phyloP scores from a whole-genome alignment of 2,113 vertebrate genomes.

The Toxotes chatareus region DNA sequence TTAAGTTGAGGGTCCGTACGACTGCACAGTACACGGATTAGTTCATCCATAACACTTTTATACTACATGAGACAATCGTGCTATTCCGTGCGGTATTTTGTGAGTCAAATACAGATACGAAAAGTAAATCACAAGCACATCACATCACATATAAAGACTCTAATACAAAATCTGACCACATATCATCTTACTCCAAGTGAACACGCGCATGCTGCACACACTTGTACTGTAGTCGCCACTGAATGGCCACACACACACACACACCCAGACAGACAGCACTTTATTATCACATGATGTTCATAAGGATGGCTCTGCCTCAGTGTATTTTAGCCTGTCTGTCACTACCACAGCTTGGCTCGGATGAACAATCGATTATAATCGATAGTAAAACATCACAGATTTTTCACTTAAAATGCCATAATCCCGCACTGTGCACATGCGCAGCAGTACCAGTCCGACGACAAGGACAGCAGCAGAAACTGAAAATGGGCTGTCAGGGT shows the following conservation, averaged over 20 bases:
- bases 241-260: constrained; percentile 35
- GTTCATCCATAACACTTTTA: constrained; percentile 1
- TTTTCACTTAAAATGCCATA: constrained; percentile 30
- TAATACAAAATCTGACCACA: constrained; percentile 1
- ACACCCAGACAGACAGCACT: constrained; percentile 59
- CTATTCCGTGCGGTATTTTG: neutral
- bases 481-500: constrained; percentile 34
- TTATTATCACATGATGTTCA: constrained; percentile 65
- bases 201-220: constrained; percentile 22
- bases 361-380: constrained; percentile 17
- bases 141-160: constrained; percentile 1
- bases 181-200: constrained; percentile 29
- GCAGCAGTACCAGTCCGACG: constrained; percentile 32
- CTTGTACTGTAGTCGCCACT: constrained; percentile 25
- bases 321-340: constrained; percentile 35
- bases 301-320: constrained; percentile 47
- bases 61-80: neutral
- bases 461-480: constrained; percentile 48
- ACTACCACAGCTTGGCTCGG: constrained; percentile 16
- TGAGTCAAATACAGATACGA: constrained; percentile 13
- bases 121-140: neutral
- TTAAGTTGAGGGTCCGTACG: neutral
- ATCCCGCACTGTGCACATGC: constrained; percentile 28
- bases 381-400: constrained; percentile 1
- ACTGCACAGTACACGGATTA: neutral